phyloP scores from a whole-genome alignment of 2,113 vertebrate genomes.

The Odobenus rosmarus region DNA sequence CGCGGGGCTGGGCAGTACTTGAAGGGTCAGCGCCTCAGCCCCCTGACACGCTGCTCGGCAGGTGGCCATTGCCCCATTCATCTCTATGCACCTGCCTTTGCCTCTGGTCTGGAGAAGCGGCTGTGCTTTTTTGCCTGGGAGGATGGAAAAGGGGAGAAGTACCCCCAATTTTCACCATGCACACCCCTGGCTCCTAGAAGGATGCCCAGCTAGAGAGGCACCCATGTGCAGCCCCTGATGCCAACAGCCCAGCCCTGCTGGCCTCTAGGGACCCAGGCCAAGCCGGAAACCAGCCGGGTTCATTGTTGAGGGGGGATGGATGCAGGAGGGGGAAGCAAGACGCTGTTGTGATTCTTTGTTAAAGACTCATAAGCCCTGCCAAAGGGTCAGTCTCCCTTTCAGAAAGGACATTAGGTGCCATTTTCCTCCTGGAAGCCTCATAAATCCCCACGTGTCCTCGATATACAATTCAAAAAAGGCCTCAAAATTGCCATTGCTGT shows the following conservation, averaged over 20 bases:
- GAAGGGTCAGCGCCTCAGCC: background rate
- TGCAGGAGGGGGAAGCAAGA: background rate
- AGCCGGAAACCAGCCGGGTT: background rate
- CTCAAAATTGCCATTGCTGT: slow-evolving; percentile 79
- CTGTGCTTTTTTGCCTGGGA: background rate
- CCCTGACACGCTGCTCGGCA: rapidly evolving
- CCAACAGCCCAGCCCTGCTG: background rate
- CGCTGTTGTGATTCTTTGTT: background rate
- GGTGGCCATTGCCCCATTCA: rapidly evolving
- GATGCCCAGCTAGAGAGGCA: background rate
- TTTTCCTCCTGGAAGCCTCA: slow-evolving; percentile 58
- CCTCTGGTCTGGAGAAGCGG: background rate
- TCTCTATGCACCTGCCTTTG: rapidly evolving
- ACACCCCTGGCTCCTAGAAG: background rate
- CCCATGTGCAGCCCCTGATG: rapidly evolving
- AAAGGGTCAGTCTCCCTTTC: background rate
- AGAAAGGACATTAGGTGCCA: background rate
- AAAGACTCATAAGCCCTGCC: background rate
- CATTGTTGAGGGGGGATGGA: background rate
- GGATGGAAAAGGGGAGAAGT: background rate
- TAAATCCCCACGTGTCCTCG: slow-evolving; percentile 76
- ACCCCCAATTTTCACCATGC: background rate
- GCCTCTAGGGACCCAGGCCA: background rate
- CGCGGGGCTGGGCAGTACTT: rapidly evolving
- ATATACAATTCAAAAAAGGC: slow-evolving; percentile 80